These are phyloP conservation scores for Perca fluviatilis DNA, from an alignment of 2,113 vertebrate species.

Conservation along the genomic window DNA sequence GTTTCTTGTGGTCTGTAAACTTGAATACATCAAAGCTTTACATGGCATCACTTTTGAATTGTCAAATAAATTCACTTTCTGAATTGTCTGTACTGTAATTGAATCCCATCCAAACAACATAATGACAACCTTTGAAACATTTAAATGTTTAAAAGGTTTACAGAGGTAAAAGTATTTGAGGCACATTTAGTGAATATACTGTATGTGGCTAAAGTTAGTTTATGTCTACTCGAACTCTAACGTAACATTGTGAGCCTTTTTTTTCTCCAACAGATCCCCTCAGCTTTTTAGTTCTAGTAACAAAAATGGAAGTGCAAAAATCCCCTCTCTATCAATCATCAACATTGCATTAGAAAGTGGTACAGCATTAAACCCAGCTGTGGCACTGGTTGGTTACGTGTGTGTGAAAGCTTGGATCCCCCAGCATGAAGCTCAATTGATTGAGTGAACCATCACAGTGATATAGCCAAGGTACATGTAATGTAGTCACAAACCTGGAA, in stretches of 20 bases:
- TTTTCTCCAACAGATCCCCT: neutral
- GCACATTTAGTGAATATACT: neutral
- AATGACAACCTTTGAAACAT: neutral
- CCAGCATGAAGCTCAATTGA: neutral
- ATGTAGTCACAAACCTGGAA: neutral
- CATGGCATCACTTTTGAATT: neutral
- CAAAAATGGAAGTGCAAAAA: neutral
- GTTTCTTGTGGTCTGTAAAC: constrained; percentile 4
- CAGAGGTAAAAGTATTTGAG: neutral
- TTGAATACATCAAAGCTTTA: neutral
- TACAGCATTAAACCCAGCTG: neutral
- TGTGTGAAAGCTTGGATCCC: neutral
- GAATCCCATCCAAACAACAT: neutral
- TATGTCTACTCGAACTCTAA: neutral
- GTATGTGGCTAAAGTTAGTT: neutral
- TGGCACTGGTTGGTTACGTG: neutral
- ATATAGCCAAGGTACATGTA: too few species aligned
- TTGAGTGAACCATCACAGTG: neutral
- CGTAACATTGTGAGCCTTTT: neutral
- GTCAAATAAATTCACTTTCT: neutral
- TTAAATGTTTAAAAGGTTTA: neutral
- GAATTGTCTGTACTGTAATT: neutral
- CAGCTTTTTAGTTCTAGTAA: neutral
- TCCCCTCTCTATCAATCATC: neutral
- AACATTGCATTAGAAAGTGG: constrained; percentile 5